Evolutionary conservation across 2,888 invertebrate genomes (phyloP), one percentile per base, ranked within the genome.

Genomic region (Drosophila quinaria): DNA sequence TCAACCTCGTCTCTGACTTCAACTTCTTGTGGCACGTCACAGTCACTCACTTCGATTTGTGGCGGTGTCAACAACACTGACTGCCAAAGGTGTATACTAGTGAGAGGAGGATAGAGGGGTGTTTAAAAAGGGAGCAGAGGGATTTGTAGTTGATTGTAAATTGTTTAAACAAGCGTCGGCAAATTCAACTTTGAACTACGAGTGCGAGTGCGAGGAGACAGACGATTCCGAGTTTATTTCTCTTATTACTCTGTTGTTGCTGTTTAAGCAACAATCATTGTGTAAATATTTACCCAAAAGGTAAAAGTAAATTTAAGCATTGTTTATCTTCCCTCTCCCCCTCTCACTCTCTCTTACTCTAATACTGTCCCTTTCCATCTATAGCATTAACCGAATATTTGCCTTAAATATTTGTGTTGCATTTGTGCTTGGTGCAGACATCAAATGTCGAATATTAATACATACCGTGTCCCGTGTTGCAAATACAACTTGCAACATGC

Each of bases 131-230:
- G 47, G 4, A n/a, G 33, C 17, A 6, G 33, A 22, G 22, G n/a
- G 19, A 1, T 33, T 37, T 56, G 15, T 46, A 35, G 49, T 73
- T 35, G 79, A 46, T 70, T 74, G 87, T 85, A 84, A 89, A 85
- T 77, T 85, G 87, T 84, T 81, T 81, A 89, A 83, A 89, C 84
- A 85, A 81, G 81, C 81, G 73, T 70, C 84, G 89, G 89, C 78
- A 70, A 35, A 62, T 65, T 78, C 50, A 78, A 70, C 84, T 88
- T 84, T 84, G 89, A 84, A 82, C 80, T 70, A 59, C 65, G 47
- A 47, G 15, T 54, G 22, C 65, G 47, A 50, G 15, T 54, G 22
- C 44, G 44, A 44, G 15, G 39, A 17, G 39, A 39, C 39, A 37
- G 37, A 37, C n/a, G 15, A 39, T 15, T 39, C 62, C 50, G 56